A percentile compares a stretch with the other conserved stretches of the same genome.
Evolutionary conservation across 2,113 vertebrate genomes (phyloP).

Genomic region (Phylloscopus whistleri): DNA sequence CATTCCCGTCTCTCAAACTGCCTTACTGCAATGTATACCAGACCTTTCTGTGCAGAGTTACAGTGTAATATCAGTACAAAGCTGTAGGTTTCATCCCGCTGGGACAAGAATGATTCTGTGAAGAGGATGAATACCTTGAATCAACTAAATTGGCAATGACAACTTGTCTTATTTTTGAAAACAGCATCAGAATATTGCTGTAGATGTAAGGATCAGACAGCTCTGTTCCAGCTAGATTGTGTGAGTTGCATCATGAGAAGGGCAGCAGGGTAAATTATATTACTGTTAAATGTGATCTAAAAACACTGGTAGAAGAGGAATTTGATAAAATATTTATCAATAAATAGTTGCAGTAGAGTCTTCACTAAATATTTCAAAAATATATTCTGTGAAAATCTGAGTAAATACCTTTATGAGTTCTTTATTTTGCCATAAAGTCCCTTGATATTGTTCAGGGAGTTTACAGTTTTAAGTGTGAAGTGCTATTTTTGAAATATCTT

Average conservation of each 20-base stretch:
- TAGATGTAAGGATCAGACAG: background rate
- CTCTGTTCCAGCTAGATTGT: background rate
- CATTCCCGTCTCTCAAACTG: background rate
- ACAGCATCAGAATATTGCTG: background rate
- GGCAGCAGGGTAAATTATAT: background rate
- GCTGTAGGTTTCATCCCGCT: background rate
- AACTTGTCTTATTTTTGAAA: background rate
- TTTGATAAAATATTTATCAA: background rate
- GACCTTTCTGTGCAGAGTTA: background rate
- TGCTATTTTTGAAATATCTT: background rate
- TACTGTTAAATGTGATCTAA: background rate
- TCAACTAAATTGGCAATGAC: background rate
- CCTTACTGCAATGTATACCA: accelerated
- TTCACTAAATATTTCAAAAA: background rate
- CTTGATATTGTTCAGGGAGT: background rate
- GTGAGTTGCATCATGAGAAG: background rate
- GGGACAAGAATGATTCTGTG: background rate
- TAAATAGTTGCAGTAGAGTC: background rate
- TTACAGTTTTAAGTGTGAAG: background rate
- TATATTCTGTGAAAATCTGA: background rate
- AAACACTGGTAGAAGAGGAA: background rate
- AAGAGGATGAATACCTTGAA: background rate
- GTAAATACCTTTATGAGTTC: background rate
- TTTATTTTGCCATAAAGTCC: background rate
- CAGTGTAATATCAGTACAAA: background rate